Evolutionary conservation across 2,797 vertebrate genomes (phyloP).

Genomic region (Halcyon badia): DNA sequence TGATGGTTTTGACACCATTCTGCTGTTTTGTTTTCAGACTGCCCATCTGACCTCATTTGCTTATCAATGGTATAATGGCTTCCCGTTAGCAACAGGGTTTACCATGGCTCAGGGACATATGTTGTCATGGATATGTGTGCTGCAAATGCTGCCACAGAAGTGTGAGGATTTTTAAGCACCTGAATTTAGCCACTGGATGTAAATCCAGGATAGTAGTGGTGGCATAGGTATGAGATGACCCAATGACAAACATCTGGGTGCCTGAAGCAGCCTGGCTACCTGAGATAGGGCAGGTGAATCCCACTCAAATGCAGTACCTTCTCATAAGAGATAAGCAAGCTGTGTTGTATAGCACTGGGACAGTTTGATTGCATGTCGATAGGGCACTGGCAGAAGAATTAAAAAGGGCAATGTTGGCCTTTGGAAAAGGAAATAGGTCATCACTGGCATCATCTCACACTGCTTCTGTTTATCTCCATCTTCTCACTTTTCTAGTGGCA

Average conservation of each 20-base stretch:
- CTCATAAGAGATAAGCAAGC: neutral
- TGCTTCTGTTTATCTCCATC: neutral
- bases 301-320: neutral
- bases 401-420: neutral
- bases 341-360: neutral
- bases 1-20: neutral
- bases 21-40: neutral
- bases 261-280: neutral
- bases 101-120: neutral
- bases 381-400: neutral
- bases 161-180: neutral
- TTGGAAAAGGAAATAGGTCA: slow-evolving; percentile 1
- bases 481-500: neutral
- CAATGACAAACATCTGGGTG: neutral
- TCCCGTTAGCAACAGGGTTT: neutral
- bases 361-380: neutral
- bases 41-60: neutral
- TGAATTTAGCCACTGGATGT: neutral
- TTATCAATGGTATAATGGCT: neutral
- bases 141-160: neutral
- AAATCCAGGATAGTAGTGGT: neutral
- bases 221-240: neutral
- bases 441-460: neutral
- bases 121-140: neutral
- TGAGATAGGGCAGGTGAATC: neutral